Conservation (phyloP, 2,797 vertebrate species). For the Anguilla obscura region DNA sequence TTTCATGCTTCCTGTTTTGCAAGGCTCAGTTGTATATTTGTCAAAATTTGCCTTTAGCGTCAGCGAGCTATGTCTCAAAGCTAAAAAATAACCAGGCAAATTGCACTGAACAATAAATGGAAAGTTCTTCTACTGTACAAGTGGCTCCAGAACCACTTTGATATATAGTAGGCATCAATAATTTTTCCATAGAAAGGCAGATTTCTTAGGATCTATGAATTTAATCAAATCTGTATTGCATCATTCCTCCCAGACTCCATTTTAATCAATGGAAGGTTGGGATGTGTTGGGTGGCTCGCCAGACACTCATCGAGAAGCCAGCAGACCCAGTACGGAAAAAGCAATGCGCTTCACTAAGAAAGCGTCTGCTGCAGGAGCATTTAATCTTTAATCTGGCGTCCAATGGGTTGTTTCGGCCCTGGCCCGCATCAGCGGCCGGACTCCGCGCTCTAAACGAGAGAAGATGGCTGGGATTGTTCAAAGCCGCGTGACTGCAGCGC, state of each 20-base stretch:
- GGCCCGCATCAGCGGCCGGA: background rate
- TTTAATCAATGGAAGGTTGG: background rate
- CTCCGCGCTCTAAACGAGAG: background rate
- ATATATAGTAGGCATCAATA: background rate
- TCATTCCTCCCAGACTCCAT: background rate
- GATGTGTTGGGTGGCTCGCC: background rate
- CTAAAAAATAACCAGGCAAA: background rate
- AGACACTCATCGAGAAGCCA: background rate
- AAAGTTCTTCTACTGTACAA: background rate
- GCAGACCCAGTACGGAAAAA: background rate
- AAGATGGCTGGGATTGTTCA: conserved; percentile 18
- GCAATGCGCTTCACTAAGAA: background rate
- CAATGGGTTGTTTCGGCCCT: background rate
- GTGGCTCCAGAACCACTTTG: background rate
- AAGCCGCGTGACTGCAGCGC: background rate
- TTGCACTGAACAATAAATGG: background rate
- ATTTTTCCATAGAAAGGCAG: background rate
- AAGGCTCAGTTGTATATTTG: background rate
- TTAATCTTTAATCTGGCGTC: background rate
- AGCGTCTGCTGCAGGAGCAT: background rate
- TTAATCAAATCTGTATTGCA: background rate
- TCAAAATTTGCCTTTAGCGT: background rate
- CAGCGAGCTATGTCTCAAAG: background rate
- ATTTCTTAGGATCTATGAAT: background rate
- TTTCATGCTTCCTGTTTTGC: background rate